A percentile compares a stretch with the other conserved stretches of the same genome.
phyloP scores from a whole-genome alignment of 2,797 vertebrate species.

The Danio tinwini region DNA sequence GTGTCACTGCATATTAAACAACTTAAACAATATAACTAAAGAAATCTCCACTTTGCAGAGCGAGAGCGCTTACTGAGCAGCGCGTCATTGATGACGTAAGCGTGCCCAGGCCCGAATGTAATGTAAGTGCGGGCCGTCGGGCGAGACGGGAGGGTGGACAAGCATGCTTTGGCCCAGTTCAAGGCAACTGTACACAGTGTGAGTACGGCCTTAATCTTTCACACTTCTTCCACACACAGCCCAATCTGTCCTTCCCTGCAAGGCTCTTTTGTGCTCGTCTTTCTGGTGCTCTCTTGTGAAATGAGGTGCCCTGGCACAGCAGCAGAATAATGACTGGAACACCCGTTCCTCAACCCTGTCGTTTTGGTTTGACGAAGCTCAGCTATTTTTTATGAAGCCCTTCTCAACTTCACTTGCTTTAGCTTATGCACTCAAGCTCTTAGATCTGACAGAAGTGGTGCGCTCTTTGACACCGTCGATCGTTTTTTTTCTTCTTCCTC shows the following conservation, averaged over 20 bases:
- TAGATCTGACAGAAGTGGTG: slow-evolving; percentile 2
- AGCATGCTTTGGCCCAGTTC: too few species aligned
- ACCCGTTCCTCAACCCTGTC: slow-evolving; percentile 8
- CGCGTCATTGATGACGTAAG: too few species aligned
- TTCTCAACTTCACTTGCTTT: slow-evolving; percentile 1
- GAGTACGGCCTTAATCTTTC: background rate
- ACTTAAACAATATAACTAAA: too few species aligned
- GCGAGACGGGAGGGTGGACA: too few species aligned
- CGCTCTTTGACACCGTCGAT: background rate
- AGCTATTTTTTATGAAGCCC: background rate
- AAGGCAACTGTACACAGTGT: too few species aligned
- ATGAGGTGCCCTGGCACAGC: slow-evolving; percentile 8
- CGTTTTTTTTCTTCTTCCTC: background rate
- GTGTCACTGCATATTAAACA: too few species aligned
- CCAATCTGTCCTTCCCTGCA: background rate
- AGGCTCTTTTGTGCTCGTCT: background rate
- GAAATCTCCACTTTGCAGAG: too few species aligned
- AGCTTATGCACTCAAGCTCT: slow-evolving; percentile 21
- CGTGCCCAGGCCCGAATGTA: too few species aligned
- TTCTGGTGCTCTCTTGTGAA: background rate
- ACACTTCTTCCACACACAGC: background rate
- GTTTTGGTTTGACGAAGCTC: slow-evolving; percentile 19
- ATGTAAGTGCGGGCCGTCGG: too few species aligned
- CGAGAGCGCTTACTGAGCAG: too few species aligned
- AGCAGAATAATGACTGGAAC: slow-evolving; percentile 24